Evolutionary conservation across 2,113 vertebrate species (phyloP).

Genomic region (Montifringilla adamsi): DNA sequence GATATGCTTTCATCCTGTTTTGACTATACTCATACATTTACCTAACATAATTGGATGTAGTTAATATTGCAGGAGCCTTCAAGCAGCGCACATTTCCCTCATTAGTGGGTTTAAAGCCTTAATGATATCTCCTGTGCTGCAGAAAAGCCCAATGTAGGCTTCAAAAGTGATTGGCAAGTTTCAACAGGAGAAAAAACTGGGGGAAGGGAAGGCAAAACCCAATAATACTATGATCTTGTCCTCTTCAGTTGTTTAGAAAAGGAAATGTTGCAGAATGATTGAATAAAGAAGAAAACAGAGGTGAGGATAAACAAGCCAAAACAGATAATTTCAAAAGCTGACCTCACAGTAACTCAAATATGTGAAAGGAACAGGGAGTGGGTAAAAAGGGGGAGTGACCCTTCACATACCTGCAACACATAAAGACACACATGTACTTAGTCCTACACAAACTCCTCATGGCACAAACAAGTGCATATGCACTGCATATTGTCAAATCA

Average conservation of each 20-base stretch:
- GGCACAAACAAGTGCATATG: background rate
- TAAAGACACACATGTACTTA: background rate
- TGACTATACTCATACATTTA: slow-evolving; percentile 65
- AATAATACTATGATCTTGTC: background rate
- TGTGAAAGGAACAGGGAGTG: background rate
- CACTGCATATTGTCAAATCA: background rate
- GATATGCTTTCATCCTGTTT: slow-evolving; percentile 68
- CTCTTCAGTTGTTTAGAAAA: background rate
- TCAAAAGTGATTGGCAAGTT: slow-evolving; percentile 64
- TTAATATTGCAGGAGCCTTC: slow-evolving; percentile 72
- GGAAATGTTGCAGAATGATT: background rate
- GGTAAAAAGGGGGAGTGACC: background rate
- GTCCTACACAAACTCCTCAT: background rate
- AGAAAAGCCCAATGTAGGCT: slow-evolving; percentile 42
- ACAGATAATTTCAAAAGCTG: background rate
- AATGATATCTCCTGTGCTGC: slow-evolving; percentile 60
- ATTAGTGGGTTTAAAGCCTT: slow-evolving; percentile 67
- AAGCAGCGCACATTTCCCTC: slow-evolving; percentile 63
- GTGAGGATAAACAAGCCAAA: background rate
- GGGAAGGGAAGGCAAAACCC: slow-evolving; percentile 21
- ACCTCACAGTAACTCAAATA: background rate
- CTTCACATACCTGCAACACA: background rate
- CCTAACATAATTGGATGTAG: slow-evolving; percentile 70
- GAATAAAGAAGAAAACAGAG: background rate
- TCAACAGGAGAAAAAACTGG: slow-evolving; percentile 34